Evolutionary conservation across 2,888 invertebrate genomes (phyloP).

Genomic region (Plutella xylostella): DNA sequence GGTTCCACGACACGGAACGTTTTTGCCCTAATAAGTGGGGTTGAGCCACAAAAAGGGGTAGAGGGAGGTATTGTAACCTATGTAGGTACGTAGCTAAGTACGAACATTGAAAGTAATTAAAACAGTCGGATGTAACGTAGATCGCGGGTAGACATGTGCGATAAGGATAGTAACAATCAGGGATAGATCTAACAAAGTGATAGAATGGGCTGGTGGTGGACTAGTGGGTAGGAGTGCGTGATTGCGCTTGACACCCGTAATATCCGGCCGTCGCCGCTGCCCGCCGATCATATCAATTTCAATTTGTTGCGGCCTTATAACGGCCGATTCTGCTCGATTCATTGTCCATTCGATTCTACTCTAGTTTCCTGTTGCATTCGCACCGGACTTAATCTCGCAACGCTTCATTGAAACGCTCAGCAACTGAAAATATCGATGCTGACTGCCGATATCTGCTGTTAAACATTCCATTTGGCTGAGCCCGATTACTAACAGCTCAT

Average conservation of each 20-base stretch:
- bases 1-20: conserved; percentile 49
- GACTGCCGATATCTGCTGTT: neutral
- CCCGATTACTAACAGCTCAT: too few relatives aligned
- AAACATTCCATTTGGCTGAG: too few relatives aligned
- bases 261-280: conserved; percentile 56
- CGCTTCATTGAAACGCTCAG: conserved; percentile 45
- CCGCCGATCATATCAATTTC: conserved; percentile 68
- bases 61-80: too few relatives aligned
- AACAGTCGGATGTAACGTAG: conserved; percentile 1
- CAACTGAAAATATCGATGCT: neutral
- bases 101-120: conserved; percentile 3
- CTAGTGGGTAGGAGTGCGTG: conserved; percentile 41
- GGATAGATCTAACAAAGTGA: conserved; percentile 31
- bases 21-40: conserved; percentile 49
- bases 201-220: conserved; percentile 25
- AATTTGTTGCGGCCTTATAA: conserved; percentile 64
- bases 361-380: conserved; percentile 61
- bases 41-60: conserved; percentile 40
- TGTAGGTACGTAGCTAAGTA: neutral
- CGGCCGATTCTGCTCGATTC: conserved; percentile 54
- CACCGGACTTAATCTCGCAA: conserved; percentile 54
- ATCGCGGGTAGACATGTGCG: neutral
- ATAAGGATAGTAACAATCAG: conserved; percentile 5
- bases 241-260: conserved; percentile 65
- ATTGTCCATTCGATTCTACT: conserved; percentile 60